Conservation (phyloP, 2,888 invertebrate genomes). For the Caenorhabditis sp. region DNA sequence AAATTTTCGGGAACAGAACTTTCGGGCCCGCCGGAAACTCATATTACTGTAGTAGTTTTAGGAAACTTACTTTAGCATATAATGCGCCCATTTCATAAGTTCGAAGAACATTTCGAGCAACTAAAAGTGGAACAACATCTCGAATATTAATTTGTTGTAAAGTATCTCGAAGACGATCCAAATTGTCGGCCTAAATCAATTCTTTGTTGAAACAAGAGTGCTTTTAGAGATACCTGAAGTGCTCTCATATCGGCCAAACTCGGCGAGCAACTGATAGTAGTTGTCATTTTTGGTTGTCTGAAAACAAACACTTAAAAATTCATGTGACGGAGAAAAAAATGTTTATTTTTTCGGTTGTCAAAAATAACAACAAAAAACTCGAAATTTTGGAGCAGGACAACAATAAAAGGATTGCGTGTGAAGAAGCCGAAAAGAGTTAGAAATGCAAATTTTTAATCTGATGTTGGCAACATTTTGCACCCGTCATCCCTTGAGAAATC, state of each 20-base stretch:
- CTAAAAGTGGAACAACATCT: conserved; percentile 64
- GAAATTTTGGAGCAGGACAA: conserved; percentile 1
- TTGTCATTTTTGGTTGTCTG: conserved; percentile 1
- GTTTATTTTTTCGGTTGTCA: conserved; percentile 12
- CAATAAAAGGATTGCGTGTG: background rate
- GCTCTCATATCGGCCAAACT: conserved; percentile 62
- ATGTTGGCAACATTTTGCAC: background rate
- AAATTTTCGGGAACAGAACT: too few species aligned
- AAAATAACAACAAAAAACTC: conserved; percentile 9
- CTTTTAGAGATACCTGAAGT: conserved; percentile 28
- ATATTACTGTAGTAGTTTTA: too few species aligned
- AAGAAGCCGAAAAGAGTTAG: background rate
- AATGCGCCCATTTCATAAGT: conserved; percentile 64
- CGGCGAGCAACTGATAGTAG: conserved; percentile 54
- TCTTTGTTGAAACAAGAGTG: background rate
- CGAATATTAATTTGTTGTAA: conserved; percentile 50
- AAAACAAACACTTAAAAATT: conserved; percentile 3
- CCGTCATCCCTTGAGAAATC: background rate
- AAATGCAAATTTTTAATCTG: conserved; percentile 1
- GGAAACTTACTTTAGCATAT: conserved; percentile 55
- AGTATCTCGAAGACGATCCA: conserved; percentile 57
- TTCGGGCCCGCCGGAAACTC: too few species aligned
- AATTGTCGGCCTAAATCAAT: conserved; percentile 51
- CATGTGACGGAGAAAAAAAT: conserved; percentile 6
- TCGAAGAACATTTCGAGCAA: conserved; percentile 63